Evolutionary conservation across 2,888 invertebrate species (phyloP).

Genomic region (Parnassius orleans): DNA sequence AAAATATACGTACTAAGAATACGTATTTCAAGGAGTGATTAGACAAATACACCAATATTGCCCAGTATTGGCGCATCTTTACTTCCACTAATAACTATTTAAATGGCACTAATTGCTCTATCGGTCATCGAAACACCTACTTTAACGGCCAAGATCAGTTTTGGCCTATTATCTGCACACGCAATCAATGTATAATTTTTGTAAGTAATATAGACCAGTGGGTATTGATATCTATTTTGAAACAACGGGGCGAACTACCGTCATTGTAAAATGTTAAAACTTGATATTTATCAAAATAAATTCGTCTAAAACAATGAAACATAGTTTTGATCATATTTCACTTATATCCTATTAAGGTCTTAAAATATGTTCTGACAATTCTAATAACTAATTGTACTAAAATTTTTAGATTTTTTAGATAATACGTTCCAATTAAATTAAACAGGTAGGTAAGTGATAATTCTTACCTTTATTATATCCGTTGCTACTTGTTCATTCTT

Average conservation of each 20-base stretch:
- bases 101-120: constrained; percentile 5
- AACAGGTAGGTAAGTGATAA: constrained; percentile 12
- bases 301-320: constrained; percentile 63
- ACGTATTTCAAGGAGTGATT: constrained; percentile 49
- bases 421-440: constrained; percentile 20
- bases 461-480: constrained; percentile 22
- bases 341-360: constrained; percentile 51
- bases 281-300: constrained; percentile 72
- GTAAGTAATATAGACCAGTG: constrained; percentile 18
- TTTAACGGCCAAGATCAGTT: constrained; percentile 5
- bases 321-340: constrained; percentile 39
- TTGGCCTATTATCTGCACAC: constrained; percentile 13
- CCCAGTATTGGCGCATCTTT: constrained; percentile 46
- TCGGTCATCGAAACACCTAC: constrained; percentile 18
- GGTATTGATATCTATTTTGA: constrained; percentile 14
- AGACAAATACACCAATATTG: constrained; percentile 38
- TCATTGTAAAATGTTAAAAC: constrained; percentile 47
- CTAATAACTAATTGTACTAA: constrained; percentile 53
- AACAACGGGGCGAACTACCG: constrained; percentile 20
- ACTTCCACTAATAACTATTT: constrained; percentile 3
- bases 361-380: constrained; percentile 64
- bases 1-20: constrained; percentile 42
- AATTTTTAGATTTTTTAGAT: constrained; percentile 38
- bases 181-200: background rate
- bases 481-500: constrained; percentile 14